These are phyloP conservation scores for Eucriotettix oculatus DNA, from an alignment of 2,888 invertebrate species.

Conservation along the genomic window DNA sequence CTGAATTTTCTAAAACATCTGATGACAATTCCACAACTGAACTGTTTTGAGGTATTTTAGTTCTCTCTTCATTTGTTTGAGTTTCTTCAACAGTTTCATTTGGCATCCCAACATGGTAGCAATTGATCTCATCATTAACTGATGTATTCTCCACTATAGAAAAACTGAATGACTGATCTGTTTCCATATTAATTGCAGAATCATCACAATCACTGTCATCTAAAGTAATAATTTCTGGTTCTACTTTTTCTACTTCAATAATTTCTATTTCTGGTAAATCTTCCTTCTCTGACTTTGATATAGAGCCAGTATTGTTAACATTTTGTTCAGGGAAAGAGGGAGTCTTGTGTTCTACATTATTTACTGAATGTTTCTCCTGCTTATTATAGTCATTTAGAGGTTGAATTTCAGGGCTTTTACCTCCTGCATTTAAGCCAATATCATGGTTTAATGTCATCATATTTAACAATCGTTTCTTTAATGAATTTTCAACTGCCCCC, in stretches of 20 bases:
- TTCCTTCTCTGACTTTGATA: background rate
- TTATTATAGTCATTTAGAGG: no score
- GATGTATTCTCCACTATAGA: background rate
- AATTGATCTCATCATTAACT: background rate
- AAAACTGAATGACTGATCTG: background rate
- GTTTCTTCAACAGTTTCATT: background rate
- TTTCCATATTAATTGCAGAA: background rate
- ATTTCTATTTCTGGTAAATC: background rate
- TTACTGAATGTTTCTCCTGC: no score
- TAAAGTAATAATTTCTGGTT: conserved; percentile 1
- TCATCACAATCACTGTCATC: conserved; percentile 1
- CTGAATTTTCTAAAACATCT: background rate
- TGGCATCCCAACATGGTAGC: background rate
- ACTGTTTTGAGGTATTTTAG: background rate
- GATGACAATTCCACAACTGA: background rate
- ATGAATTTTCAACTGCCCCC: background rate
- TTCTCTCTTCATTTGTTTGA: no score
- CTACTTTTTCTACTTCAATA: background rate
- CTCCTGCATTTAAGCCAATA: background rate
- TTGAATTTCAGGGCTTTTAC: no score
- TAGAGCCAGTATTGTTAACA: background rate
- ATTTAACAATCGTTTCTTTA: background rate
- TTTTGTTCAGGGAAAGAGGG: background rate
- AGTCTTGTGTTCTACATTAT: no score
- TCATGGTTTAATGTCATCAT: background rate